phyloP scores from a whole-genome alignment of 1,140 invertebrate species.

The Drosophila tristis region DNA sequence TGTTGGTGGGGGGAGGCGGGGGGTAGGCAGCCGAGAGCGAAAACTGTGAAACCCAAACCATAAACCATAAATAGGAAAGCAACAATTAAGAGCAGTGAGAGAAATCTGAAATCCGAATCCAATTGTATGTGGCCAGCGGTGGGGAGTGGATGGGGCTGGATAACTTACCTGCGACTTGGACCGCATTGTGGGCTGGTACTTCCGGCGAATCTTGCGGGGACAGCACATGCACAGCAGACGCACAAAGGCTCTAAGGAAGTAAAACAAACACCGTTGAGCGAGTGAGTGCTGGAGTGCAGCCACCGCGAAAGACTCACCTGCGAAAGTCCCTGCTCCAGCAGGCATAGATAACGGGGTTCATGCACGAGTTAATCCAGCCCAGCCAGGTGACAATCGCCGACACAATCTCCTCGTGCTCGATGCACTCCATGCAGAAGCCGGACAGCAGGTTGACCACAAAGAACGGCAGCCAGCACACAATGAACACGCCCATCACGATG shows the following conservation, averaged over 20 bases:
- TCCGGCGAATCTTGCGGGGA: slow-evolving; percentile 89
- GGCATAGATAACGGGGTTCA: slow-evolving; percentile 99
- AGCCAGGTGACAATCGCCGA: slow-evolving; percentile 98
- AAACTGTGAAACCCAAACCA: slow-evolving; percentile 16
- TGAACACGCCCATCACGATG: slow-evolving; percentile 99
- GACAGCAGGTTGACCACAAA: slow-evolving; percentile 98
- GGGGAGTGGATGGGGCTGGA: neutral
- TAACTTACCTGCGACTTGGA: slow-evolving; percentile 91
- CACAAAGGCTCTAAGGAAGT: slow-evolving; percentile 89
- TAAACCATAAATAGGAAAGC: slow-evolving; percentile 21
- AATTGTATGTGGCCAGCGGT: neutral
- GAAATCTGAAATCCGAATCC: neutral
- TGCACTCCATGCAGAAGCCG: slow-evolving; percentile 94
- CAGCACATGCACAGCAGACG: slow-evolving; percentile 92
- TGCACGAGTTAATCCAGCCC: slow-evolving; percentile 99
- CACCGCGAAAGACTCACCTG: slow-evolving; percentile 88
- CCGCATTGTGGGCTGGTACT: slow-evolving; percentile 91
- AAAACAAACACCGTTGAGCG: no score
- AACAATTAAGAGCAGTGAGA: slow-evolving; percentile 9
- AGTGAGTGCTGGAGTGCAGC: no score
- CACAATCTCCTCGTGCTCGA: slow-evolving; percentile 94
- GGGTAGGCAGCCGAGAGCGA: neutral
- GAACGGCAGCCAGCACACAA: slow-evolving; percentile 99
- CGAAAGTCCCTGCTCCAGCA: slow-evolving; percentile 98
- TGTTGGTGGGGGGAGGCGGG: neutral